Base-by-base conservation (phyloP, 2,888 invertebrate genomes). In the Dryobota labecula region DNA sequence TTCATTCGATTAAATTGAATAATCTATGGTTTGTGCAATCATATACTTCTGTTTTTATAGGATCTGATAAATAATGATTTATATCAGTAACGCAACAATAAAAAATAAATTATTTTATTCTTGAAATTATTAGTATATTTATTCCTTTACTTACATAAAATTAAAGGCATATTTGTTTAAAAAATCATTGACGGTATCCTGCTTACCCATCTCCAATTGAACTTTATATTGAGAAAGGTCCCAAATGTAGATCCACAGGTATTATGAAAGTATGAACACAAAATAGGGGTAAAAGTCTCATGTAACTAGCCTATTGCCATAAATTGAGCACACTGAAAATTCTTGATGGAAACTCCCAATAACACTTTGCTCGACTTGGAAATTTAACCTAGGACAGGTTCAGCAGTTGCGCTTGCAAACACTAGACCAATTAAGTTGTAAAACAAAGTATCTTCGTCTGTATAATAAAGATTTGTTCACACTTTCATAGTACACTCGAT, bases 211-310 rank as follows among this genome's bases (percentile, higher is more conserved):
- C 77, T 77, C 54, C 51, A 75, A 47, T 66, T 66, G 38, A 57
- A 45, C n/a, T 30, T 66, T 18, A n/a, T 57, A 53, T 36, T n/a
- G 30, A 74, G 13, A 47, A 30, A 62, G 45, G 66, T 56, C 58
- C 84, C 69, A 5, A 30, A 20, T 56, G 53, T 64, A 79, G 60
- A 71, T 82, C 74, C 76, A 56, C 8, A 56, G 53, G 51, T 62
- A 61, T 53, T 66, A 65, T 54, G 67, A 47, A 72, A 75, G 56
- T 58, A 9, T 41, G 45, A 66, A 69, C 62, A n/a, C 6, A 33
- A 33, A 33, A 33, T 33, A 6, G 6, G 33, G 33, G 3, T 33
- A 33, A 33, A 33, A 33, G 33, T 33, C 4, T 36, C 7, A 36
- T 36, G 36, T 36, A 33, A 33, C 36, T 24, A 11, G 20, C 20